These are phyloP conservation scores for Chelon labrosus DNA, from an alignment of 2,797 vertebrate species.

Conservation along the genomic window DNA sequence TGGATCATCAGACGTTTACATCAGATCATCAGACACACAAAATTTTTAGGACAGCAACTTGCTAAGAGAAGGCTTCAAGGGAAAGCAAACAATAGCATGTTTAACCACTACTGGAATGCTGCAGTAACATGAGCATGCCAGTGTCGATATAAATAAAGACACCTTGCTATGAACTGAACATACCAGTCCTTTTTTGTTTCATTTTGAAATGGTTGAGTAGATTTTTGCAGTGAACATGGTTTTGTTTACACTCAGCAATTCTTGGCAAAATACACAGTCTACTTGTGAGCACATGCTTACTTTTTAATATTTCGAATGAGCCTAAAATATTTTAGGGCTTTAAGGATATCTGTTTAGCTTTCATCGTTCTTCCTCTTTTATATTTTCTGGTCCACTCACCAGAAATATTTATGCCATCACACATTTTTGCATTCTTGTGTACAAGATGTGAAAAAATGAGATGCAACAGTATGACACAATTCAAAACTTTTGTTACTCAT, in stretches of 20 bases:
- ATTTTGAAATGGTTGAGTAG: no score
- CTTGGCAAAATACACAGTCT: background rate
- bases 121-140: background rate
- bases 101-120: slow-evolving; percentile 5
- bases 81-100: slow-evolving; percentile 3
- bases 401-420: background rate
- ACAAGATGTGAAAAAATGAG: background rate
- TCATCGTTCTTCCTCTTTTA: background rate
- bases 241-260: slow-evolving; percentile 43
- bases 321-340: background rate
- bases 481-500: background rate
- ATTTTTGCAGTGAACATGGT: slow-evolving; percentile 13
- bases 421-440: background rate
- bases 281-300: background rate
- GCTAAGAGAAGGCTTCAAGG: background rate
- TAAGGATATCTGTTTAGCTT: background rate
- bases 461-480: background rate
- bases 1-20: no score
- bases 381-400: background rate
- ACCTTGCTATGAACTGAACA: no score
- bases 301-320: no score
- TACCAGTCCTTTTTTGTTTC: no score
- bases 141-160: background rate
- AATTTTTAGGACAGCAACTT: background rate
- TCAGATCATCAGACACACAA: no score